Evolutionary conservation across 1,140 invertebrate species (phyloP).

Genomic region (Frieseomelitta varia): DNA sequence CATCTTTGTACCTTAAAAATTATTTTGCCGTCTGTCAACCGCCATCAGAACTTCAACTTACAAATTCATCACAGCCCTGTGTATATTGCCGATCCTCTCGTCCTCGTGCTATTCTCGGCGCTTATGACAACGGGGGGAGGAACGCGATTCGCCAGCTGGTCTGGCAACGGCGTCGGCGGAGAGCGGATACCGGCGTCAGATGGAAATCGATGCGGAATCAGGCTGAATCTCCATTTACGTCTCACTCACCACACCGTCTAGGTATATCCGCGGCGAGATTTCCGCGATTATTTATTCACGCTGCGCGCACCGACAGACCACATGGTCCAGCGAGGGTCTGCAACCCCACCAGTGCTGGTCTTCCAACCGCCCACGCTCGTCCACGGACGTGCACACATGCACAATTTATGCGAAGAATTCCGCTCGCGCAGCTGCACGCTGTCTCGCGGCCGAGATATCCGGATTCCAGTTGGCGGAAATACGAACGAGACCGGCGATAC

Average conservation of each 20-base stretch:
- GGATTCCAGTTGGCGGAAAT: slow-evolving; percentile 47
- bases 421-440: slow-evolving; percentile 40
- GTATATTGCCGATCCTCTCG: not conserved
- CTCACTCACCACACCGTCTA: slow-evolving; percentile 45
- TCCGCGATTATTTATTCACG: slow-evolving; percentile 47
- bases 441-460: slow-evolving; percentile 27
- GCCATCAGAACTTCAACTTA: not conserved
- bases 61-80: not conserved
- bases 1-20: too few species aligned
- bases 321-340: slow-evolving; percentile 24
- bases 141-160: not conserved
- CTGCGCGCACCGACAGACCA: not conserved
- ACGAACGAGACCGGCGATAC: slow-evolving; percentile 13
- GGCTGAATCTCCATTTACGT: slow-evolving; percentile 50
- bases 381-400: slow-evolving; percentile 36
- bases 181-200: slow-evolving; percentile 33
- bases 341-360: slow-evolving; percentile 16
- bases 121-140: not conserved
- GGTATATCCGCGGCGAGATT: slow-evolving; percentile 34
- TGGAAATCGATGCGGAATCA: slow-evolving; percentile 46
- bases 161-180: not conserved
- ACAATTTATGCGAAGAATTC: slow-evolving; percentile 52
- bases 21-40: not conserved
- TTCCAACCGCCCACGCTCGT: slow-evolving; percentile 42
- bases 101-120: not conserved